These are phyloP conservation scores for Kryptopterus vitreolus DNA, from an alignment of 2,797 vertebrate genomes.

Conservation along the genomic window DNA sequence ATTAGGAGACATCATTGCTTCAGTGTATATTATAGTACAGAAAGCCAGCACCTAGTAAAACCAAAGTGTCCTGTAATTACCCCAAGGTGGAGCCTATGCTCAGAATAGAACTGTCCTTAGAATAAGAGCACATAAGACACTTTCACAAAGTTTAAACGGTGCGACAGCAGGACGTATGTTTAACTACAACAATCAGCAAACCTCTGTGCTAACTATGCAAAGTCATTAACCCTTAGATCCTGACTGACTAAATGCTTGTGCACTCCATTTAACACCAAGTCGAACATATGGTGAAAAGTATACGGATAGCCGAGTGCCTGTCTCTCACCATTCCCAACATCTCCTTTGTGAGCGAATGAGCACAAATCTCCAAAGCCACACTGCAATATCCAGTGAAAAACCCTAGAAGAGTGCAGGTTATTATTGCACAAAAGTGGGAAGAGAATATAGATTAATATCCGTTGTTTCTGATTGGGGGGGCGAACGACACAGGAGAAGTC, in stretches of 20 bases:
- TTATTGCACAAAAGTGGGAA: background rate
- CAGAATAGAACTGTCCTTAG: background rate
- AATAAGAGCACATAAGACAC: background rate
- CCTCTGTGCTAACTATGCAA: background rate
- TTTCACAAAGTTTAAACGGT: constrained; percentile 21
- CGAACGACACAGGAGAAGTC: background rate
- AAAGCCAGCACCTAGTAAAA: constrained; percentile 33
- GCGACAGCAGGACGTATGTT: background rate
- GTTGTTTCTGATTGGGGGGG: too few relatives aligned
- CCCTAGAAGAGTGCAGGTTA: background rate
- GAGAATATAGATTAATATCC: background rate
- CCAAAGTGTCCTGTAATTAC: constrained; percentile 23
- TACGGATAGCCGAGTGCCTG: too few relatives aligned
- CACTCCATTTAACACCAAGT: too few relatives aligned
- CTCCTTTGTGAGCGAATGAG: background rate
- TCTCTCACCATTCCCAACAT: background rate
- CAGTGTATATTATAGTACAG: background rate
- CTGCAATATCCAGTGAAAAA: too few relatives aligned
- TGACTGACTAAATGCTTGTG: too few relatives aligned
- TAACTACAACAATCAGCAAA: constrained; percentile 10
- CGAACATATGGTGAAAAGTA: background rate
- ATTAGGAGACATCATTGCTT: background rate
- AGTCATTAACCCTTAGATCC: background rate
- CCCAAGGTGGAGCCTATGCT: constrained; percentile 21
- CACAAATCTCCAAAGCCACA: background rate